phyloP scores from a whole-genome alignment of 2,888 invertebrate genomes.

The Tethea ocularis region DNA sequence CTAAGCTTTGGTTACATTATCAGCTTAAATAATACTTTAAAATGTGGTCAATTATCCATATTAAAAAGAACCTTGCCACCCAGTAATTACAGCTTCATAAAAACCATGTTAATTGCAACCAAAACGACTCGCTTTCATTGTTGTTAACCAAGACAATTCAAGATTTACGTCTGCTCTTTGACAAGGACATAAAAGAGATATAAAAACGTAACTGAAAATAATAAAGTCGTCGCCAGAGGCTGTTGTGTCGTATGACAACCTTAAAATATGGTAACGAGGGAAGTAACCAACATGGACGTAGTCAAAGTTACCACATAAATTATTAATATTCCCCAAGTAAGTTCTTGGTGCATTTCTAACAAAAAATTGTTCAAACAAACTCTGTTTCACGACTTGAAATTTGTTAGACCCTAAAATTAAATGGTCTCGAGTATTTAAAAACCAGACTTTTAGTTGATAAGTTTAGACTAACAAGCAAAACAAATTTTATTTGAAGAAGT shows the following conservation, averaged over 20 bases:
- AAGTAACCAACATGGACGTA: conserved; percentile 58
- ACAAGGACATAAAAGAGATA: conserved; percentile 34
- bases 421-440: neutral
- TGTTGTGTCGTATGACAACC: conserved; percentile 48
- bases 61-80: no score
- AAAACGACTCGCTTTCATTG: neutral
- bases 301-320: conserved; percentile 59
- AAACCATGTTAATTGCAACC: no score
- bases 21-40: no score
- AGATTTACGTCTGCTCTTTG: conserved; percentile 44
- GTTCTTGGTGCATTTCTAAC: conserved; percentile 29
- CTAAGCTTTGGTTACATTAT: no score
- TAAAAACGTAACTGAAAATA: conserved; percentile 46
- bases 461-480: neutral
- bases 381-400: neutral
- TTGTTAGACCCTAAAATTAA: neutral
- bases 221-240: conserved; percentile 48
- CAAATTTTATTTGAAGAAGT: no score
- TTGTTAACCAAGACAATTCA: conserved; percentile 11
- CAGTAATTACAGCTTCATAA: no score
- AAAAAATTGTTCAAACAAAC: conserved; percentile 15
- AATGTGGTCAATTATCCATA: no score
- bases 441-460: neutral
- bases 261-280: conserved; percentile 65
- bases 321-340: conserved; percentile 47